phyloP scores from a whole-genome alignment of 2,797 vertebrate species.

The Trematomus bernacchii region DNA sequence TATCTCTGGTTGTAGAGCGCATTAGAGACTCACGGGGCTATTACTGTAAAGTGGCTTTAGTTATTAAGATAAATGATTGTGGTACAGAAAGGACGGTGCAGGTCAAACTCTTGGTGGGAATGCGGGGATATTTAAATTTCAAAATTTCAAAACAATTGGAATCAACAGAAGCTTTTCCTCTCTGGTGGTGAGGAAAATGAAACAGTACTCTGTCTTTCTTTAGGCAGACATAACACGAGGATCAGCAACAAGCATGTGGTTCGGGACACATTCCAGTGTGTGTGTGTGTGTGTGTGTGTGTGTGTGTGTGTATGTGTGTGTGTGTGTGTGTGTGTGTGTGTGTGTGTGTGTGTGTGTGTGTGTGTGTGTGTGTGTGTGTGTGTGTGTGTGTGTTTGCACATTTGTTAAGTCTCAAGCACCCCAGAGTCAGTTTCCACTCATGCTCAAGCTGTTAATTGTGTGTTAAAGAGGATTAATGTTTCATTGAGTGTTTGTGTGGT shows the following conservation, averaged over 20 bases:
- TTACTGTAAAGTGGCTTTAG: neutral
- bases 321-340: constrained; percentile 32
- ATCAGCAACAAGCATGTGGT: constrained; percentile 55
- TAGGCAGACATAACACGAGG: constrained; percentile 73
- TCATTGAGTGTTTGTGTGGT: constrained; percentile 3
- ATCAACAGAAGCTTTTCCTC: constrained; percentile 14
- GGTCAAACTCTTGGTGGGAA: constrained; percentile 24
- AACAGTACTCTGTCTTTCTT: constrained; percentile 46
- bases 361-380: too few species aligned
- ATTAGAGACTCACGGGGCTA: neutral
- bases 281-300: constrained; percentile 16
- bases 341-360: neutral
- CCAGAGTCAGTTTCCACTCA: constrained; percentile 39
- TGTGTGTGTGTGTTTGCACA: constrained; percentile 35
- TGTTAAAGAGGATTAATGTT: constrained; percentile 38
- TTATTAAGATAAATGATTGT: neutral
- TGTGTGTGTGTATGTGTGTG: constrained; percentile 19
- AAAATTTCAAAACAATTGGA: constrained; percentile 30
- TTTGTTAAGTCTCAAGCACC: constrained; percentile 14
- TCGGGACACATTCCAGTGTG: constrained; percentile 35
- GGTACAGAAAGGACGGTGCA: neutral
- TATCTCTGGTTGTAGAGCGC: neutral
- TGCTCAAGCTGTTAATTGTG: constrained; percentile 57
- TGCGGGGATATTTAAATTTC: constrained; percentile 1
- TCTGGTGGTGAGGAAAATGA: constrained; percentile 39